phyloP scores from a whole-genome alignment of 2,888 invertebrate species.

The Orthosia gracilis region DNA sequence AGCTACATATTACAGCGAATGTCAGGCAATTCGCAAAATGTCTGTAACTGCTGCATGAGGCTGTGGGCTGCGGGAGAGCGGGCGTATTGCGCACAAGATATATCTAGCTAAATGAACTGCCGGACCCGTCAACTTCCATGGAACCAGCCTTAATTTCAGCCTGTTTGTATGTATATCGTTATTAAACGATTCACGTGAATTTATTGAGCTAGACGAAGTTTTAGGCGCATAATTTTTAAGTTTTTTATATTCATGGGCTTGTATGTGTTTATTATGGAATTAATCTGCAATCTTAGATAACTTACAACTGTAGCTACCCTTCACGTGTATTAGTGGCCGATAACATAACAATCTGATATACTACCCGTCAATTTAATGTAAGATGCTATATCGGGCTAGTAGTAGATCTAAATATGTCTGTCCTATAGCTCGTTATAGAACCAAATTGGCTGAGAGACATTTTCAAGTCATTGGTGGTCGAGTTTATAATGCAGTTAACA shows the following conservation, averaged over 20 bases:
- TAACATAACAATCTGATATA: neutral
- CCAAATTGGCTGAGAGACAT: no score
- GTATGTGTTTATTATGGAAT: neutral
- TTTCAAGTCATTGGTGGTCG: no score
- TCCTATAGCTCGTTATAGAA: no score
- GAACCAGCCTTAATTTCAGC: conserved; percentile 17
- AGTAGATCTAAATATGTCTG: no score
- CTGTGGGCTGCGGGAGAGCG: neutral
- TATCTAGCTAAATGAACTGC: conserved; percentile 58
- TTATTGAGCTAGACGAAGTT: conserved; percentile 16
- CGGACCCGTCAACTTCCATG: conserved; percentile 25
- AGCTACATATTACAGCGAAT: neutral
- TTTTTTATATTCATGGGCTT: neutral
- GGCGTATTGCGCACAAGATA: conserved; percentile 50
- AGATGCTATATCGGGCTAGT: no score
- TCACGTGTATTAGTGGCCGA: neutral
- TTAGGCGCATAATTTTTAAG: neutral
- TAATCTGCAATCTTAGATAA: neutral
- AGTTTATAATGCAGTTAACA: no score
- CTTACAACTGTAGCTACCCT: no score
- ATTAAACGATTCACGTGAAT: conserved; percentile 32
- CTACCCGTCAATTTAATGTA: neutral
- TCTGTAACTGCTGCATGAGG: conserved; percentile 51
- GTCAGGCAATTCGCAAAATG: conserved; percentile 38
- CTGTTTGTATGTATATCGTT: neutral